A percentile compares a stretch with the other conserved stretches of the same genome.
Evolutionary conservation across 2,113 vertebrate genomes (phyloP).

Genomic region (Brachyhypopomus occidentalis): DNA sequence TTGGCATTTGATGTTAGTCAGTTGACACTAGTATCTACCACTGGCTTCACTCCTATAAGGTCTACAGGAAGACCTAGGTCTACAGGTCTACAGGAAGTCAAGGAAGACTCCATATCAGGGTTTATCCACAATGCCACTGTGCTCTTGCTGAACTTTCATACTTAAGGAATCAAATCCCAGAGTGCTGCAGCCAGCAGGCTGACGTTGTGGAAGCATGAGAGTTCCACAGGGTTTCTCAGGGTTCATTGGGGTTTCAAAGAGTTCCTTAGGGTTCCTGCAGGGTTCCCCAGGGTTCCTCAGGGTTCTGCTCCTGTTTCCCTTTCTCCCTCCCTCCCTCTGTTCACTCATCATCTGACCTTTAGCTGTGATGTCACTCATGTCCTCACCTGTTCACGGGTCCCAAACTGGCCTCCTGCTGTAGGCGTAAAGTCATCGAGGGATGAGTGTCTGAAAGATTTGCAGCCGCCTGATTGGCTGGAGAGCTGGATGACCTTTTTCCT

Average conservation of each 20-base stretch:
- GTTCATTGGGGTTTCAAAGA: neutral
- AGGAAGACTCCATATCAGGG: no score
- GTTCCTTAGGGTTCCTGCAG: no score
- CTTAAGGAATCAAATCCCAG: no score
- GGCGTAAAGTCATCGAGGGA: conserved; percentile 44
- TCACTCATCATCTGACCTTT: conserved; percentile 56
- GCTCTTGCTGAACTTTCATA: neutral
- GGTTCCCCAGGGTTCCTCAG: no score
- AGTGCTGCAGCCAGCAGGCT: neutral
- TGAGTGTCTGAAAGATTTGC: conserved; percentile 43
- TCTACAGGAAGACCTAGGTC: neutral
- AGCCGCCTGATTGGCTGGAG: conserved; percentile 27
- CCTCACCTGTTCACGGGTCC: conserved; percentile 40
- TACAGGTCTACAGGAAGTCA: no score
- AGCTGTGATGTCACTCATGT: conserved; percentile 37
- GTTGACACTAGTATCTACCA: neutral
- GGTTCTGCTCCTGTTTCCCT: no score
- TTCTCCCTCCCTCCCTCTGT: neutral
- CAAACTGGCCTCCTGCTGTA: conserved; percentile 27
- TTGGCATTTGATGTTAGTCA: conserved; percentile 66
- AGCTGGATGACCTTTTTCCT: conserved; percentile 58
- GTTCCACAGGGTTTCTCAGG: neutral
- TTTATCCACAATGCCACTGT: no score
- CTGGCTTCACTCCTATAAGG: neutral
- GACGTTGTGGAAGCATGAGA: neutral